Evolutionary conservation across 1,140 invertebrate species (phyloP), one percentile per base, ranked within the genome.

Genomic region (Mizuhopecten yessoensis): DNA sequence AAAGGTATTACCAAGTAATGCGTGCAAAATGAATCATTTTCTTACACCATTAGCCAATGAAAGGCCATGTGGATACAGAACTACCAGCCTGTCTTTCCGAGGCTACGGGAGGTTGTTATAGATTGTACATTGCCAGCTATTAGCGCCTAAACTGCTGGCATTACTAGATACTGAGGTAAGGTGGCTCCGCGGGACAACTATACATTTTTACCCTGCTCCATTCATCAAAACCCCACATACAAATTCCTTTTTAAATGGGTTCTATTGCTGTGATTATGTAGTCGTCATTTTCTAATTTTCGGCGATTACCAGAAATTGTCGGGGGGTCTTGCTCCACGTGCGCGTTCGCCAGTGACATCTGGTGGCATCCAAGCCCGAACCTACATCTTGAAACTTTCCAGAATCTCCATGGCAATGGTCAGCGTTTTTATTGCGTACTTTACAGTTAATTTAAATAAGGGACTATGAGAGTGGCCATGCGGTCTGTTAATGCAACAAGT

Each of bases 281-380:
- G 57, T 75, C 57, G 57, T 75, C 57, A 75, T 75, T 75, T 75
- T 75, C 57, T 75, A 75, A 75, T 75, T 75, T 75, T 75, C 57
- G n/a, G 3, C 57, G 57, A 75, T 75, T 75, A 75, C 57, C 57
- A 75, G 57, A 29, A 75, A 75, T 75, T 75, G 57, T 75, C 57
- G 57, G 57, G 57, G 42, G 57, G 57, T 75, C 57, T 11, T 75
- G 15, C 11, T 75, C 57, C 57, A 75, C 57, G 57, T 75, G 57
- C 57, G 23, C 57, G 23, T 75, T n/a, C 57, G 1, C 57, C n/a
- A 75, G 0, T 75, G 57, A 75, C 57, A 75, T 75, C 23, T 75
- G 57, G 57, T 29, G 57, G 57, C n/a, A 75, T 75, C 57, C 57
- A 29, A 75, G 57, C 57, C 5, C 57, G 57, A 75, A 29, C 23